Evolutionary conservation across 2,113 vertebrate genomes (phyloP).

Genomic region (Maccullochella peelii): DNA sequence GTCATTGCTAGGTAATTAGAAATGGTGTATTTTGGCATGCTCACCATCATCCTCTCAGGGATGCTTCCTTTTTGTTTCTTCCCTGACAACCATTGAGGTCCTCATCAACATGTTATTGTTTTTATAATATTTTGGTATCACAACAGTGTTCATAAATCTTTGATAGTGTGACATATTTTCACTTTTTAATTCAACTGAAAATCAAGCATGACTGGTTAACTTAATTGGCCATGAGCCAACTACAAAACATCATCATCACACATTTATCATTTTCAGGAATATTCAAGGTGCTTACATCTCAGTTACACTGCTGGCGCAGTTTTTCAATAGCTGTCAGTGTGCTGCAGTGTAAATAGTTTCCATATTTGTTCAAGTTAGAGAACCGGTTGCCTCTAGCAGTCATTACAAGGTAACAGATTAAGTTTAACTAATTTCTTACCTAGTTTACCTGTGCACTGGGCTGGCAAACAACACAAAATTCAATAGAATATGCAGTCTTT

Average conservation of each 20-base stretch:
- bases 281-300: not conserved
- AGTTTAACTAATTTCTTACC: not conserved
- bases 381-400: not conserved
- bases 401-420: constrained; percentile 11
- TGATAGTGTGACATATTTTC: constrained; percentile 3
- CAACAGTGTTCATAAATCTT: constrained; percentile 14
- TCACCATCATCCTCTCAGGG: not conserved
- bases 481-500: constrained; percentile 1
- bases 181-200: constrained; percentile 2
- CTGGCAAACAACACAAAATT: not conserved
- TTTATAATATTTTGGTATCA: not conserved
- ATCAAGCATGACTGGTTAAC: not conserved
- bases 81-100: constrained; percentile 9
- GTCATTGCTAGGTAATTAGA: constrained; percentile 49
- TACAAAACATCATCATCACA: not conserved
- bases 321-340: not conserved
- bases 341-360: not conserved
- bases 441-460: not conserved
- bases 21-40: constrained; percentile 14
- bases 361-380: constrained; percentile 10
- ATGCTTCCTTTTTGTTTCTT: constrained; percentile 2
- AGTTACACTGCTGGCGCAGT: not conserved
- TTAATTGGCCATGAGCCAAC: not conserved
- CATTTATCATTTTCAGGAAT: not conserved
- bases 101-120: constrained; percentile 4